phyloP scores from a whole-genome alignment of 2,113 vertebrate genomes.

The Pristiophorus japonicus region DNA sequence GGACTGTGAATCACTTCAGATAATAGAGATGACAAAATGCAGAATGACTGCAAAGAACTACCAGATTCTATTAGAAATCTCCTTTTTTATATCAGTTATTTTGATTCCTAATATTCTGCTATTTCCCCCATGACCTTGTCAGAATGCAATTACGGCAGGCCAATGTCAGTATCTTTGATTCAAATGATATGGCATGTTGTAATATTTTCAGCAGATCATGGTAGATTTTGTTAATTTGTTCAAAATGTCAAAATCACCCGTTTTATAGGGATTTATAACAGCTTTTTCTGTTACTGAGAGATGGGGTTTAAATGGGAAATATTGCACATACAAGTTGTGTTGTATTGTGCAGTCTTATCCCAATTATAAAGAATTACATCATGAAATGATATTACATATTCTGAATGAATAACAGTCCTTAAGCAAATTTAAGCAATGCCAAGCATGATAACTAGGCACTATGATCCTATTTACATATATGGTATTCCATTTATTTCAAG shows the following conservation, averaged over 20 bases:
- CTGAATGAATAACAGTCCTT: neutral
- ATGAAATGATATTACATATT: neutral
- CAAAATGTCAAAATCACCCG: neutral
- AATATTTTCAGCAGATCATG: neutral
- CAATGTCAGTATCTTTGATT: constrained; percentile 43
- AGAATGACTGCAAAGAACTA: constrained; percentile 72
- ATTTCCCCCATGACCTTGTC: constrained; percentile 67
- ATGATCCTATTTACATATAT: neutral
- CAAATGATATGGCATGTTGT: constrained; percentile 24
- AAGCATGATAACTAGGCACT: neutral
- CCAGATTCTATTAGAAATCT: constrained; percentile 82
- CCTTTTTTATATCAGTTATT: constrained; percentile 89
- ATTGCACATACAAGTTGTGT: neutral
- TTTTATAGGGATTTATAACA: neutral
- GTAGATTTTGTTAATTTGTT: neutral
- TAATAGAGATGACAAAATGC: constrained; percentile 79
- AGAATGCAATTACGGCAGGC: constrained; percentile 51
- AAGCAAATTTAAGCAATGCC: neutral
- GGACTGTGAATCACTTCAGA: constrained; percentile 86
- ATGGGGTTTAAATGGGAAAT: neutral
- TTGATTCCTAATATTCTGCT: constrained; percentile 69
- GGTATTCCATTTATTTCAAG: neutral
- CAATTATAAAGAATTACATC: neutral
- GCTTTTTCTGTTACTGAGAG: neutral
- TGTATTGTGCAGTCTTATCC: neutral